phyloP scores from a whole-genome alignment of 2,113 vertebrate species.

The Lethenteron reissneri region DNA sequence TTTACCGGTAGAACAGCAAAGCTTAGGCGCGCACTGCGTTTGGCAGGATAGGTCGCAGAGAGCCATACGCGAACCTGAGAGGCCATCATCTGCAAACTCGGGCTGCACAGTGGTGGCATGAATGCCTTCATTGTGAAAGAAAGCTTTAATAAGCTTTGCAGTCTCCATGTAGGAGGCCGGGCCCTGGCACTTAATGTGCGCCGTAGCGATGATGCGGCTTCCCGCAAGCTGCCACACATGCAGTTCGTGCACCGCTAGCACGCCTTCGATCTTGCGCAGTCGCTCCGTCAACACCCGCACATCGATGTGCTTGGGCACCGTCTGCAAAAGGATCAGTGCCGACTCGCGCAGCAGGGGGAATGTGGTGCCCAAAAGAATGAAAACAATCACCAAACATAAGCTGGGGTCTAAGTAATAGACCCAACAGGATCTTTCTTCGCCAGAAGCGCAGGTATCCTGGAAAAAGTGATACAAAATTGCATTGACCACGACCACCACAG shows the following conservation, averaged over 20 bases:
- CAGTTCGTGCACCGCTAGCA: conserved; percentile 9
- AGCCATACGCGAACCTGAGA: conserved; percentile 4
- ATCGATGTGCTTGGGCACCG: conserved; percentile 8
- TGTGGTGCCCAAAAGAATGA: conserved; percentile 3
- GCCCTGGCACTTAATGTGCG: conserved; percentile 7
- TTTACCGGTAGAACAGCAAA: background rate
- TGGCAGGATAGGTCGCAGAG: background rate
- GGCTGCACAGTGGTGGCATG: conserved; percentile 8
- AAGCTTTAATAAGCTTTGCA: background rate
- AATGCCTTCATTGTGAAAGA: conserved; percentile 10
- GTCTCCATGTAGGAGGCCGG: background rate
- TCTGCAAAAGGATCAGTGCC: conserved; percentile 11
- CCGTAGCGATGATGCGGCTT: conserved; percentile 8
- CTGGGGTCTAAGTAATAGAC: background rate
- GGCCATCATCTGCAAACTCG: background rate
- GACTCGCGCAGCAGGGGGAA: conserved; percentile 7
- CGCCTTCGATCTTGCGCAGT: conserved; percentile 8
- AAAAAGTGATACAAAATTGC: background rate
- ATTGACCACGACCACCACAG: conserved; percentile 5
- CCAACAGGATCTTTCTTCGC: background rate
- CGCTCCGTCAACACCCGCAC: background rate
- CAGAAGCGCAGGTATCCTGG: background rate
- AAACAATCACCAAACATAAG: background rate
- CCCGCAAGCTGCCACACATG: conserved; percentile 12
- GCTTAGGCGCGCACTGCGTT: background rate